Conservation (phyloP, 2,113 vertebrate species). For the Indri indri region DNA sequence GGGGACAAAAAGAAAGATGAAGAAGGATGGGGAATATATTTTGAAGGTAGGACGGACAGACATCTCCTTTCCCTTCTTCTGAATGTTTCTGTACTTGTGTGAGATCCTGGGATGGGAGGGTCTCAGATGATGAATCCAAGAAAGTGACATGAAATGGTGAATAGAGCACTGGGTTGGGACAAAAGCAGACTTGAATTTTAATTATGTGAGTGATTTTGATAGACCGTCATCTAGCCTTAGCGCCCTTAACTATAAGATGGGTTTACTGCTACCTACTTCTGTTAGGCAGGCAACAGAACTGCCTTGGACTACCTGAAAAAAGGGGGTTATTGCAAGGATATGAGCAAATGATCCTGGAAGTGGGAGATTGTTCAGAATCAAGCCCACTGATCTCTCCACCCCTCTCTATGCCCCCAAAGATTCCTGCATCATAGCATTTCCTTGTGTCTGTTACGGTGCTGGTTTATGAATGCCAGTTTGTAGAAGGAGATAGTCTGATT, state of each 20-base stretch:
- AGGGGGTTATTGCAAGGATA: not conserved
- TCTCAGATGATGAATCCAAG: not conserved
- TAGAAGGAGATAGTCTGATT: not conserved
- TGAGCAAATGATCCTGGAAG: not conserved
- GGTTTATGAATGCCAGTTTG: not conserved
- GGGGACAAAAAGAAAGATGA: rapidly evolving
- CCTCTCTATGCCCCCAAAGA: not conserved
- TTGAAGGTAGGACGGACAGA: not conserved
- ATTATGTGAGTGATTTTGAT: not conserved
- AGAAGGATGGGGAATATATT: not conserved
- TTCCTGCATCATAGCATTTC: not conserved
- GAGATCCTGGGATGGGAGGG: not conserved
- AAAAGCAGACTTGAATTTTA: not conserved
- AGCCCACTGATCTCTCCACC: not conserved
- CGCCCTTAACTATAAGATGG: not conserved
- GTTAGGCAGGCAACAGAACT: not conserved
- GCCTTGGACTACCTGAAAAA: not conserved
- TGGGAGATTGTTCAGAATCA: not conserved
- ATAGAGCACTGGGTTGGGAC: not conserved
- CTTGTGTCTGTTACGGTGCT: not conserved
- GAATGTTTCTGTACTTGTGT: not conserved
- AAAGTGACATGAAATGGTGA: not conserved
- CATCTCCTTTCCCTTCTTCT: not conserved
- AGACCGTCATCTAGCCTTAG: not conserved
- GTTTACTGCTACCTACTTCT: not conserved